Evolutionary conservation across 2,888 invertebrate species (phyloP).

Genomic region (Octonoba sinensis): DNA sequence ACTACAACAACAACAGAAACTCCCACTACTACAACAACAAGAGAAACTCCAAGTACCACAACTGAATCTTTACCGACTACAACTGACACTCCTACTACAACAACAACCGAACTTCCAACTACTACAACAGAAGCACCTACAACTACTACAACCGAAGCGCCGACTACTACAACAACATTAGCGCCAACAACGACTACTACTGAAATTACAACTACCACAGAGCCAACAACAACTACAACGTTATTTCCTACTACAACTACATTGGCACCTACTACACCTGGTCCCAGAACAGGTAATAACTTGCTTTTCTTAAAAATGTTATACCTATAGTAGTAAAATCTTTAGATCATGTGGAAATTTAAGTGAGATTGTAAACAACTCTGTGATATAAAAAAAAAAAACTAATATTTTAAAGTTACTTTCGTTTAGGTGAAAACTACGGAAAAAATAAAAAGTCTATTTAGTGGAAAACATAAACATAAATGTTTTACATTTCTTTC

Average conservation of each 20-base stretch:
- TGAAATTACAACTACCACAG: constrained; percentile 54
- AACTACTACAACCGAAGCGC: constrained; percentile 19
- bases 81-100: constrained; percentile 17
- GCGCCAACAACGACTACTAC: constrained; percentile 1
- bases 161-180: constrained; percentile 51
- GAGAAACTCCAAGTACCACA: constrained; percentile 24
- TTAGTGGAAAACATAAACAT: too few species aligned
- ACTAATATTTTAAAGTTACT: background rate
- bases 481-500: too few species aligned
- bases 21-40: constrained; percentile 31
- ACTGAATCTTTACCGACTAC: constrained; percentile 17
- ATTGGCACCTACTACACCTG: constrained; percentile 20
- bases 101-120: constrained; percentile 5
- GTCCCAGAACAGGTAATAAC: constrained; percentile 30
- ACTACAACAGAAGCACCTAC: constrained; percentile 6
- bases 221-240: constrained; percentile 5
- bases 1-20: constrained; percentile 30
- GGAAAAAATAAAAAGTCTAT: too few species aligned
- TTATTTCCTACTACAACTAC: constrained; percentile 13
- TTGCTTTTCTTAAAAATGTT: background rate
- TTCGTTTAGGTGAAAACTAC: too few species aligned
- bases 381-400: background rate
- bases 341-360: background rate
- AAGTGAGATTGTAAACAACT: background rate
- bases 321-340: background rate